These are phyloP conservation scores for Zoroaster sp. DNA, from an alignment of 53 echinoderm and acorn worm species.

Conservation along the genomic window DNA sequence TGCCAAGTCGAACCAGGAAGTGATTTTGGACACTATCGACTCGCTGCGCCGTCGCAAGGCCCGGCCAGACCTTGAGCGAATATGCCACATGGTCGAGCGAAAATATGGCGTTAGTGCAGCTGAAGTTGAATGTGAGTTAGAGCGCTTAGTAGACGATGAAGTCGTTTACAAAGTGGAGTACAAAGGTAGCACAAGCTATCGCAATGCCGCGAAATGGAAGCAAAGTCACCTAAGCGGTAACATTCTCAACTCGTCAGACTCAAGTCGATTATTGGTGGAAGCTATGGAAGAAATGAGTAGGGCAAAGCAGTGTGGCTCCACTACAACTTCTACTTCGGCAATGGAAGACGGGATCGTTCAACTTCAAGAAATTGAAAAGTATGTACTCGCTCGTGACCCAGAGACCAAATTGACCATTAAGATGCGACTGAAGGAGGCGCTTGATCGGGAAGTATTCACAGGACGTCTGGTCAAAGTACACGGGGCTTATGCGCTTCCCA, in stretches of 20 bases:
- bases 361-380: conserved; percentile 75
- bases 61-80: conserved; percentile 98
- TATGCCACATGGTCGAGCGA: conserved; percentile 98
- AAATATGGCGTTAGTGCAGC: conserved; percentile 79
- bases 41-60: conserved; percentile 93
- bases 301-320: background rate
- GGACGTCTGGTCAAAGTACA: conserved; percentile 50
- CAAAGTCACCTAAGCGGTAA: conserved; percentile 88
- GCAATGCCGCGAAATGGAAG: conserved; percentile 95
- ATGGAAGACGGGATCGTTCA: background rate
- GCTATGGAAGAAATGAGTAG: conserved; percentile 74
- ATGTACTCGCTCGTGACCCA: conserved; percentile 63
- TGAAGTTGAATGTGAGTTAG: conserved; percentile 84
- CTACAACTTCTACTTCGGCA: background rate
- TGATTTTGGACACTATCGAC: conserved; percentile 74
- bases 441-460: conserved; percentile 78
- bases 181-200: conserved; percentile 96
- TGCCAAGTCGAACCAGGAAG: conserved; percentile 47
- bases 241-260: conserved; percentile 79
- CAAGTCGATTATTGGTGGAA: conserved; percentile 66
- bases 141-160: conserved; percentile 89
- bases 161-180: conserved; percentile 94
- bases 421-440: conserved; percentile 61
- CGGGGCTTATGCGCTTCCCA: conserved; percentile 22
- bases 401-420: conserved; percentile 75